Evolutionary conservation across 2,888 invertebrate genomes (phyloP), one percentile per base, ranked within the genome.

Genomic region (Ochropleura plecta): DNA sequence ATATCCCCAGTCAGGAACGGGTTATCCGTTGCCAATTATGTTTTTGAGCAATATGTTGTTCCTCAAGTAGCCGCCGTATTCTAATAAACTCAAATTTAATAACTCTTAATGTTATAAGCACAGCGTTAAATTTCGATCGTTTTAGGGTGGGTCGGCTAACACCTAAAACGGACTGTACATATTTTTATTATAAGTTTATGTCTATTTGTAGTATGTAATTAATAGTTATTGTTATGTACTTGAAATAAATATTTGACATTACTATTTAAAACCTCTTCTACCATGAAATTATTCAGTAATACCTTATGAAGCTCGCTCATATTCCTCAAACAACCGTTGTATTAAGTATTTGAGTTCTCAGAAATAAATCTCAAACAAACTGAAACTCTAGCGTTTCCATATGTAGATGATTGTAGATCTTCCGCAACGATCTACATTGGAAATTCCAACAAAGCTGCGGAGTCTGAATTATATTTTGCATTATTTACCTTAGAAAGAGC

Each of bases 401-500:
- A 75, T 69, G 70, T 59, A 79, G 79, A 82, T 73, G 51, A 63
- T 66, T 65, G 70, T 62, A 82, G 62, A 79, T 82, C 73, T 83
- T 55, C 65, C 53, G 5, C 70, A 42, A 65, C 68, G 20, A 79
- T 73, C 49, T 69, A 66, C 79, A 82, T 82, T 75, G 76, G 70
- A 83, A 82, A 83, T 83, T 76, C 79, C 14, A 65, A 70, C 68
- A 73, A 79, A 53, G 63, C 70, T 64, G 55, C 62, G 53, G 20
- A 67, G n/a, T 64, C 63, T 70, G 70, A 79, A 83, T 82, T 83
- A 83, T 76, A 73, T 70, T 79, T 68, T 82, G 82, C 79, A 82
- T 82, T 82, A 82, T 83, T 82, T 82, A 83, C 70, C 46, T 62
- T 55, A 40, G 70, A 55, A 44, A 62, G 74, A 75, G 62, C 42